These are phyloP conservation scores for Liasis olivaceus DNA, from an alignment of 2,797 vertebrate species.

Conservation along the genomic window DNA sequence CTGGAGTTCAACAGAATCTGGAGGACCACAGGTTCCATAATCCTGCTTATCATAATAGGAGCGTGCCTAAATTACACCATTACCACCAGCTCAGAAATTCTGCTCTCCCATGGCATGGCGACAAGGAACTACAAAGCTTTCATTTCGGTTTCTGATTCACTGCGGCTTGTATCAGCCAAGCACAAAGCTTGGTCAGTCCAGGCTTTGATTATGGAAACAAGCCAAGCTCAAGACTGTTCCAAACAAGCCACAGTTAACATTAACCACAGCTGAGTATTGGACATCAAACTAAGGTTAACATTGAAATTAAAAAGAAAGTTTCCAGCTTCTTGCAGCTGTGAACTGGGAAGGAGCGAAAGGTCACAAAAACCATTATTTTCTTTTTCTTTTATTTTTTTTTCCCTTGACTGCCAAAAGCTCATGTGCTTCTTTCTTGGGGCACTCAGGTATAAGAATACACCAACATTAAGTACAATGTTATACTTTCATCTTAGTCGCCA, in stretches of 20 bases:
- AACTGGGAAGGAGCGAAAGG: background rate
- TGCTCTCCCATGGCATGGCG: no score
- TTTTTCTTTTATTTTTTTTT: background rate
- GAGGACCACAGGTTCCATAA: background rate
- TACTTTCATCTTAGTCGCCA: no score
- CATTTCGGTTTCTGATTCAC: background rate
- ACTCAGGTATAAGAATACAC: background rate
- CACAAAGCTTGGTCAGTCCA: background rate
- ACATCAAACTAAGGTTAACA: background rate
- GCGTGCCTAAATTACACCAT: background rate
- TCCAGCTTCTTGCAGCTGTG: background rate
- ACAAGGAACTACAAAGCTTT: background rate
- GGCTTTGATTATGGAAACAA: background rate
- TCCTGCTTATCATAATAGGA: background rate
- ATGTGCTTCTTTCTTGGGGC: background rate
- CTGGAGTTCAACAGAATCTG: background rate
- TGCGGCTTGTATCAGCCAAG: background rate
- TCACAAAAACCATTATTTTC: background rate
- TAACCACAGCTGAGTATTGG: background rate
- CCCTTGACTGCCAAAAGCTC: background rate
- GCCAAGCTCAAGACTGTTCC: no score
- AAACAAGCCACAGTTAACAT: background rate
- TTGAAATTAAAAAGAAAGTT: background rate
- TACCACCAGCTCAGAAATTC: rapidly evolving
- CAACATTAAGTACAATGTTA: background rate